Conservation (phyloP, 2,888 invertebrate species). For the Timema cristinae region DNA sequence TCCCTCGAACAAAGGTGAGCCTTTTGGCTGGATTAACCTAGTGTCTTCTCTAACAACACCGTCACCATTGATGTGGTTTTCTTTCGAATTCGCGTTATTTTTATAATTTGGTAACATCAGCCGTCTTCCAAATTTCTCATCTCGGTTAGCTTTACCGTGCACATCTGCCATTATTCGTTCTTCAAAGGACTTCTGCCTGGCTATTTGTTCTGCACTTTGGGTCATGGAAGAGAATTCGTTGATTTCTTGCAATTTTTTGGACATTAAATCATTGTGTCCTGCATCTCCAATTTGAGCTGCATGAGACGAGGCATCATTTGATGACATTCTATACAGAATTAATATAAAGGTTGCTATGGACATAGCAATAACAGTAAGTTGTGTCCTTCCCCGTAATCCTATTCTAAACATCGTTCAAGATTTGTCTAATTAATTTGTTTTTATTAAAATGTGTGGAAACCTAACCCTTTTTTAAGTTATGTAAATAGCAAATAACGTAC, state of each 20-base stretch:
- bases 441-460: no score
- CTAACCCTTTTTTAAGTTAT: no score
- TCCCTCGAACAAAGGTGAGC: slow-evolving; percentile 37
- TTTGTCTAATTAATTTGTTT: no score
- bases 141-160: slow-evolving; percentile 25
- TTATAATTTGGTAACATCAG: slow-evolving; percentile 19
- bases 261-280: slow-evolving; percentile 33
- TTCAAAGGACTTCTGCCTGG: slow-evolving; percentile 36
- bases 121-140: slow-evolving; percentile 19
- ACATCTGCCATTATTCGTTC: slow-evolving; percentile 35
- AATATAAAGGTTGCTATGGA: slow-evolving; percentile 40
- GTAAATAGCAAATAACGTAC: no score
- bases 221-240: slow-evolving; percentile 28
- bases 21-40: slow-evolving; percentile 18
- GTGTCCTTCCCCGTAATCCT: slow-evolving; percentile 24
- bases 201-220: slow-evolving; percentile 35
- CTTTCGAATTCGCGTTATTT: slow-evolving; percentile 17
- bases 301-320: slow-evolving; percentile 25
- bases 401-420: no score
- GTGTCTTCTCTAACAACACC: slow-evolving; percentile 25
- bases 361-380: slow-evolving; percentile 40
- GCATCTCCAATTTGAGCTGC: slow-evolving; percentile 17
- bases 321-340: slow-evolving; percentile 39
- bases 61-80: slow-evolving; percentile 28
- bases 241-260: slow-evolving; percentile 24